A percentile compares a stretch with the other conserved stretches of the same genome.
These are phyloP conservation scores for Cataglyphis cursor DNA, from an alignment of 2,888 invertebrate genomes.

Conservation along the genomic window DNA sequence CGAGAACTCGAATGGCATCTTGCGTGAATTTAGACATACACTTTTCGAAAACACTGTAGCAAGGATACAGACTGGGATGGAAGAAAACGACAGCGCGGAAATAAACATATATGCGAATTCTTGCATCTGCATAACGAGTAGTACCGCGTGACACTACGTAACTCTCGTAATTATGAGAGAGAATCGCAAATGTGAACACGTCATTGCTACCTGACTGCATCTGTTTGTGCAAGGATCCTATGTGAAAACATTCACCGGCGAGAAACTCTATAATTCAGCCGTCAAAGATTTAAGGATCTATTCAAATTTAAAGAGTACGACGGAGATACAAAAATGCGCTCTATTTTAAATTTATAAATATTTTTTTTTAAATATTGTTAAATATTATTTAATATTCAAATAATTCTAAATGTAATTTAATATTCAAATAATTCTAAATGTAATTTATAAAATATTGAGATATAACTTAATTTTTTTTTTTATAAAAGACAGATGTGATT, in stretches of 20 bases:
- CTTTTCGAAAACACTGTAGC: conserved; percentile 6
- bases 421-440: background rate
- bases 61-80: conserved; percentile 30
- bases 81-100: conserved; percentile 54
- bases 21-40: conserved; percentile 1
- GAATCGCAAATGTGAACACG: conserved; percentile 7
- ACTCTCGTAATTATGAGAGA: conserved; percentile 20
- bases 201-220: conserved; percentile 3
- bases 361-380: background rate
- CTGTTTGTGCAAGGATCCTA: background rate
- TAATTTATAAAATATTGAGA: background rate
- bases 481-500: background rate
- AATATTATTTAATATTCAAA: background rate
- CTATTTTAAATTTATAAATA: background rate
- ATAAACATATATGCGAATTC: conserved; percentile 55
- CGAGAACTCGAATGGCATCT: background rate
- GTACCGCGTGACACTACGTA: background rate
- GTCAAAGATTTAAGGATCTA: background rate
- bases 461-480: background rate
- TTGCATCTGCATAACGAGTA: conserved; percentile 56
- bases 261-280: background rate
- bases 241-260: background rate
- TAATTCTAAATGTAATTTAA: background rate
- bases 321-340: background rate
- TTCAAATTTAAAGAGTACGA: background rate